Conservation (phyloP, 2,797 vertebrate species). For the Leuciscus waleckii region DNA sequence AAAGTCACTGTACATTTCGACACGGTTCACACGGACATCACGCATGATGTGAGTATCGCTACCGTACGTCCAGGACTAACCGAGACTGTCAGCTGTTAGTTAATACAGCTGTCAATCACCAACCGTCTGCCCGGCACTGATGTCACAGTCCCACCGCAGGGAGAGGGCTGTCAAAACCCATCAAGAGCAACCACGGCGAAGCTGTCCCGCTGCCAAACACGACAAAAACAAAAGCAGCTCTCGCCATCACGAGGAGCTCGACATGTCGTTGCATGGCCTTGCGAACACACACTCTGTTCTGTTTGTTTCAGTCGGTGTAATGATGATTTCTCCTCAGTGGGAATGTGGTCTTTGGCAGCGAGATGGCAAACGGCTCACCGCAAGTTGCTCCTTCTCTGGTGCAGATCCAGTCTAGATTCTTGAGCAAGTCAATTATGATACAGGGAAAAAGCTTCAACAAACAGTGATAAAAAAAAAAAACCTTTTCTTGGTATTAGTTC, state of each 20-base stretch:
- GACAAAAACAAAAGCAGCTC: conserved; percentile 70
- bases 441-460: neutral
- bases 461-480: neutral
- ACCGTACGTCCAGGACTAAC: neutral
- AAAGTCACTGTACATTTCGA: neutral
- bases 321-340: conserved; percentile 23
- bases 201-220: conserved; percentile 68
- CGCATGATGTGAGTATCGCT: neutral
- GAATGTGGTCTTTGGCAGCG: conserved; percentile 18
- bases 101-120: neutral
- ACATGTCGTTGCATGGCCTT: conserved; percentile 64
- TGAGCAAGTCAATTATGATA: neutral
- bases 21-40: neutral
- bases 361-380: neutral
- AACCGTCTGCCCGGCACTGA: neutral
- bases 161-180: conserved; percentile 70
- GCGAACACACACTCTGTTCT: conserved; percentile 45
- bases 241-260: conserved; percentile 63
- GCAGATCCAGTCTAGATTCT: conserved; percentile 1
- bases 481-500: neutral
- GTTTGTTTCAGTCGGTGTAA: conserved; percentile 29
- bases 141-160: conserved; percentile 22
- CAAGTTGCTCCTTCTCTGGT: neutral
- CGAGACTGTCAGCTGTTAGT: neutral
- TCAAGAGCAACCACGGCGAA: conserved; percentile 68